These are phyloP conservation scores for Eulemur rubriventer DNA, from an alignment of 2,797 vertebrate species.

Conservation along the genomic window DNA sequence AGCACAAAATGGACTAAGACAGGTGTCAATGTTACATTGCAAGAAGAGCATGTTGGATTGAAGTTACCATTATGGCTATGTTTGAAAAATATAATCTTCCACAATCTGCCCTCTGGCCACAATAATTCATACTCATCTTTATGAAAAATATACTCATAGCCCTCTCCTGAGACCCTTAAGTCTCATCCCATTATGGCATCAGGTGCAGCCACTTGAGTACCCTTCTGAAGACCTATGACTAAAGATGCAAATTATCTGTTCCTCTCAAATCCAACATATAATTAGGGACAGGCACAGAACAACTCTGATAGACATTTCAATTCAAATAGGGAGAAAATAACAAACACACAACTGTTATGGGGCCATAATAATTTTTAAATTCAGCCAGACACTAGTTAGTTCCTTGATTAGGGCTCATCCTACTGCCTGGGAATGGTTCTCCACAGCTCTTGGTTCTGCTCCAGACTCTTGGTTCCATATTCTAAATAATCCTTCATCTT, in stretches of 20 bases:
- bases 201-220: background rate
- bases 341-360: background rate
- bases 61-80: background rate
- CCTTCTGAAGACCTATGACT: background rate
- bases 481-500: background rate
- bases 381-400: background rate
- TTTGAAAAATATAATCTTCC: background rate
- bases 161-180: background rate
- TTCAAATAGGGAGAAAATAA: background rate
- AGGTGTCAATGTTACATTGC: background rate
- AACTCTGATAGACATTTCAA: background rate
- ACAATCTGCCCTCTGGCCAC: background rate
- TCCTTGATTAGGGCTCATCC: background rate
- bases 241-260: background rate
- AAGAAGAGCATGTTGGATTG: background rate
- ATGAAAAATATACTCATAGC: background rate
- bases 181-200: background rate
- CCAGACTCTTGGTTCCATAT: background rate
- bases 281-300: background rate
- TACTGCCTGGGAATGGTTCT: background rate
- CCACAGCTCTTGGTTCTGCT: background rate
- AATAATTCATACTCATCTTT: background rate
- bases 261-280: background rate
- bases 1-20: background rate
- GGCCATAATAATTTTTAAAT: background rate